Percentiles rank a stretch among this genome's conserved stretches.
Evolutionary conservation across 2,888 invertebrate species (phyloP).

Genomic region (Hylaea fasciaria): DNA sequence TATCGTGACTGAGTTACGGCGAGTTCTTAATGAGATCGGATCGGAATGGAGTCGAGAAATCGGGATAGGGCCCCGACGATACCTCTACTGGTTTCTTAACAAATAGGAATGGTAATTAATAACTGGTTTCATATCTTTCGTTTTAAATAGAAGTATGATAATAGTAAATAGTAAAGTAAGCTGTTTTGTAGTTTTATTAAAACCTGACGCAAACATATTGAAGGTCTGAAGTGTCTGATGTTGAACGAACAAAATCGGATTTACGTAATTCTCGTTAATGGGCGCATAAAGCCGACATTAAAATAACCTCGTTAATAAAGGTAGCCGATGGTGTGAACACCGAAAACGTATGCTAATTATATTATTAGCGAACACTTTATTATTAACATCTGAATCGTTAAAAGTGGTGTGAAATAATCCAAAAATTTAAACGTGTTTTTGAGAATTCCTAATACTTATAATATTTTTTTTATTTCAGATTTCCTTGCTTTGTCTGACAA

Average conservation of each 20-base stretch:
- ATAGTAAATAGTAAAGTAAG: no score
- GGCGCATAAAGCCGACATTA: constrained; percentile 24
- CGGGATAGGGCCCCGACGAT: constrained; percentile 8
- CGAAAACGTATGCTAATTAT: constrained; percentile 25
- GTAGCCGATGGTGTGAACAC: constrained; percentile 18
- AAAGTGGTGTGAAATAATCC: constrained; percentile 13
- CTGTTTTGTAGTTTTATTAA: no score
- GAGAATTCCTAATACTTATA: no score
- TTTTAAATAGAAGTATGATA: no score
- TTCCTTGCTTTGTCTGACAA: no score
- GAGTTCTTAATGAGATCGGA: constrained; percentile 30
- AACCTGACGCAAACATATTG: no score
- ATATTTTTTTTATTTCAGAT: no score
- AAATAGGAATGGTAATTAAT: neutral
- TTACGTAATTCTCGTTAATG: constrained; percentile 11
- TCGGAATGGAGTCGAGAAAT: constrained; percentile 29
- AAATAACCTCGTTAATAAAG: constrained; percentile 22
- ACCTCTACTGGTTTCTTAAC: constrained; percentile 23
- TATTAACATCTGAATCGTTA: constrained; percentile 20
- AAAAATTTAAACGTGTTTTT: no score
- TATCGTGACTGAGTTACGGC: constrained; percentile 36
- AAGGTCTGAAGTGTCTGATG: no score
- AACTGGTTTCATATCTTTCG: no score
- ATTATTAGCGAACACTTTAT: neutral
- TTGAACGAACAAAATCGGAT: no score